A percentile compares a stretch with the other conserved stretches of the same genome.
These are phyloP conservation scores for Panthera uncia DNA, from an alignment of 2,113 vertebrate genomes.

Conservation along the genomic window DNA sequence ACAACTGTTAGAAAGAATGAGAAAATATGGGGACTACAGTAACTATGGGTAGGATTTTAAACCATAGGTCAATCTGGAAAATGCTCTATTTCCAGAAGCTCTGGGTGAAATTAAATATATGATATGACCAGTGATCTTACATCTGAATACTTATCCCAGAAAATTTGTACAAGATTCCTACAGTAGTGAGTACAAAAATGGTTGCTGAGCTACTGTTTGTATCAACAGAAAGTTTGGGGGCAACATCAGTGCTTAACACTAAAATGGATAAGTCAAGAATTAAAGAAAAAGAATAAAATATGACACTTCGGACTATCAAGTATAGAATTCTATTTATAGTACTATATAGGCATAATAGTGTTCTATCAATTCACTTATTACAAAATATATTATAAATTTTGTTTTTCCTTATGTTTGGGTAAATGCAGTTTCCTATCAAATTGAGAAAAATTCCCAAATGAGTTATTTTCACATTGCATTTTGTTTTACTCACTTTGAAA, in stretches of 20 bases:
- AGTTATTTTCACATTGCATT: not conserved
- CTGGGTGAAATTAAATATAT: not conserved
- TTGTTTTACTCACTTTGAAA: not conserved
- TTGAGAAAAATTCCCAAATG: not conserved
- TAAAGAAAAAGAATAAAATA: not conserved
- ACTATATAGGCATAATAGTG: not conserved
- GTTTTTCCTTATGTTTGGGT: not conserved
- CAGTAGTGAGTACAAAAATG: not conserved
- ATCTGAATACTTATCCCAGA: not conserved
- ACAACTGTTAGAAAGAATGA: not conserved
- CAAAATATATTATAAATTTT: not conserved
- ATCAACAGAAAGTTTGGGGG: not conserved
- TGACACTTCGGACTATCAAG: not conserved
- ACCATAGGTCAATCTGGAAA: not conserved
- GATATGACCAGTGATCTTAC: not conserved
- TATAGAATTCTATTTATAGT: not conserved
- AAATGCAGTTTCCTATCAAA: not conserved
- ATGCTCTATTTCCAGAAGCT: not conserved
- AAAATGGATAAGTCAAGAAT: not conserved
- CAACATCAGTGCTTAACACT: not conserved
- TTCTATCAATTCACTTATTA: not conserved
- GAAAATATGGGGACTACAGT: not conserved
- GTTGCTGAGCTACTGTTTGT: not conserved
- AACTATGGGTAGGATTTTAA: fast-evolving
- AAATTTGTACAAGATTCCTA: not conserved